phyloP scores from a whole-genome alignment of 2,113 vertebrate genomes.

The Myotis lucifugus region DNA sequence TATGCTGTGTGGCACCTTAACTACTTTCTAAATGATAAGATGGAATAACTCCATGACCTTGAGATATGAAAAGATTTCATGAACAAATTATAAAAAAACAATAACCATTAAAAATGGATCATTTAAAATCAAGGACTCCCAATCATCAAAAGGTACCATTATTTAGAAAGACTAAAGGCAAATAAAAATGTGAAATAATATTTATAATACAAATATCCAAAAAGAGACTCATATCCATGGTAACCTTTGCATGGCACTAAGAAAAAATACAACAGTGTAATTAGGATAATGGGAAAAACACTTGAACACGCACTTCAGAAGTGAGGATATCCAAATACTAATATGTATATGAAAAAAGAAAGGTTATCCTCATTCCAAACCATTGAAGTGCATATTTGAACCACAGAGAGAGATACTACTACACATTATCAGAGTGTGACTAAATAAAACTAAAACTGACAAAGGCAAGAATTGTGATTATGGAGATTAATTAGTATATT shows the following conservation, averaged over 20 bases:
- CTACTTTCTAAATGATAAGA: not conserved
- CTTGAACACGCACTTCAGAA: not conserved
- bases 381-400: not conserved
- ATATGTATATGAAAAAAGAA: not conserved
- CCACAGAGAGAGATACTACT: not conserved
- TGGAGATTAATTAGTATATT: not conserved
- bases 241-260: not conserved
- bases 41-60: not conserved
- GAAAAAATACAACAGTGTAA: not conserved
- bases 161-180: not conserved
- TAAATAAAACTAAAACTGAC: not conserved
- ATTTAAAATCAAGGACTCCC: not conserved
- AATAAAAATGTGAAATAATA: conserved; percentile 27
- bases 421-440: not conserved
- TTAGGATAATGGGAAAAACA: not conserved
- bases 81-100: not conserved
- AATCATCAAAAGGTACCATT: not conserved
- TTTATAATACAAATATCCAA: not conserved
- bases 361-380: not conserved
- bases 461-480: not conserved
- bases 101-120: not conserved
- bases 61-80: not conserved
- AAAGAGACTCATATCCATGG: not conserved
- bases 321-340: not conserved
- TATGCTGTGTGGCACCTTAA: not conserved